Percentiles rank a stretch among this genome's conserved stretches.
These are phyloP conservation scores for Phorcus lineatus DNA, from an alignment of 2,888 invertebrate genomes.

Conservation along the genomic window DNA sequence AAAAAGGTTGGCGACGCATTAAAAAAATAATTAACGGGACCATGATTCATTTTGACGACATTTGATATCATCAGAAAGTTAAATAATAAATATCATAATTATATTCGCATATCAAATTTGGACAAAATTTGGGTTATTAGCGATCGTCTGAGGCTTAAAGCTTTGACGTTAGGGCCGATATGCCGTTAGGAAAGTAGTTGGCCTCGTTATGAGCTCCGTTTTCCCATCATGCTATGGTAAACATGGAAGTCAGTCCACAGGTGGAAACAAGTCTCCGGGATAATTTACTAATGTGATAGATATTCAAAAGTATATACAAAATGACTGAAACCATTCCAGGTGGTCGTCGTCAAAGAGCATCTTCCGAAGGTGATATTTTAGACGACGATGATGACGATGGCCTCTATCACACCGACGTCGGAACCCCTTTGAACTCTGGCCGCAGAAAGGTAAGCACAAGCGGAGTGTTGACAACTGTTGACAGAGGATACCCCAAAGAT, in stretches of 20 bases:
- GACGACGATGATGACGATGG: slow-evolving; percentile 53
- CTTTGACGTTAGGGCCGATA: not conserved
- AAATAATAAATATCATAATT: no score
- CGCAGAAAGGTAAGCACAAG: slow-evolving; percentile 51
- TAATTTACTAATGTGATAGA: slow-evolving; percentile 11
- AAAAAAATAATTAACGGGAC: no score
- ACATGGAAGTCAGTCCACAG: slow-evolving; percentile 37
- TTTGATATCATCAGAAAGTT: no score
- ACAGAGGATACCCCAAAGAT: not conserved
- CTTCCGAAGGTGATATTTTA: slow-evolving; percentile 60
- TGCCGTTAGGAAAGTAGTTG: slow-evolving; percentile 9
- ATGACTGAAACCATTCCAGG: slow-evolving; percentile 53
- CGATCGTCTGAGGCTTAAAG: not conserved
- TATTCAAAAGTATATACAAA: slow-evolving; percentile 1
- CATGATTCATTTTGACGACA: no score
- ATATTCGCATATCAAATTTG: no score
- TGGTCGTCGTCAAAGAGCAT: slow-evolving; percentile 56
- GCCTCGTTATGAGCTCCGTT: slow-evolving; percentile 33
- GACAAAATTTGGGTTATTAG: no score
- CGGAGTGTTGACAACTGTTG: slow-evolving; percentile 36
- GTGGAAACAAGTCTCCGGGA: slow-evolving; percentile 28
- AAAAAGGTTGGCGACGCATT: no score
- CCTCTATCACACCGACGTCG: slow-evolving; percentile 28
- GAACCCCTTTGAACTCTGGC: slow-evolving; percentile 29
- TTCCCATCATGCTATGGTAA: slow-evolving; percentile 36